phyloP scores from a whole-genome alignment of 2,113 vertebrate species.

The Bos javanicus region DNA sequence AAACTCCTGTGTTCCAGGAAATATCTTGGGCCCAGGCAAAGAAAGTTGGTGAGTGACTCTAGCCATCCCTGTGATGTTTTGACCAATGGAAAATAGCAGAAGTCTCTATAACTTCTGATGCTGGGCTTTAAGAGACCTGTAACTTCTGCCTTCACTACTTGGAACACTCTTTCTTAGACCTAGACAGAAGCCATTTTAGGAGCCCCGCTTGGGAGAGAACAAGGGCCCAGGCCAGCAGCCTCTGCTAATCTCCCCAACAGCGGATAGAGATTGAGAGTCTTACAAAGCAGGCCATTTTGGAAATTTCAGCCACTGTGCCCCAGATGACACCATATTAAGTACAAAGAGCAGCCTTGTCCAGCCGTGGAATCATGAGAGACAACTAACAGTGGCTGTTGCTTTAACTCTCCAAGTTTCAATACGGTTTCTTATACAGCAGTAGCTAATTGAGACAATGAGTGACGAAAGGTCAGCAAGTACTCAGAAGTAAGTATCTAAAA shows the following conservation, averaged over 20 bases:
- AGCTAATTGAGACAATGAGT: neutral
- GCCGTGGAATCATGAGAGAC: neutral
- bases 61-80: neutral
- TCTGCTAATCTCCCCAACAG: neutral
- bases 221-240: neutral
- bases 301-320: neutral
- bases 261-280: rapidly evolving
- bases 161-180: neutral
- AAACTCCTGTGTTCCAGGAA: neutral
- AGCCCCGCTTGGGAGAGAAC: neutral
- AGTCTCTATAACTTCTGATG: neutral
- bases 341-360: neutral
- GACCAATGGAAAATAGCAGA: neutral
- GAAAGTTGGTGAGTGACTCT: neutral
- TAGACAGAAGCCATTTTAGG: neutral
- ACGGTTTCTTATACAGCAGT: neutral
- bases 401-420: neutral
- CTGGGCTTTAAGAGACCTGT: neutral
- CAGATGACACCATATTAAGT: neutral
- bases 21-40: neutral
- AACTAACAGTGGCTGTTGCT: neutral
- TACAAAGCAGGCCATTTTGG: neutral
- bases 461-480: neutral
- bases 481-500: neutral
- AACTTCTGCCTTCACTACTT: neutral